A percentile compares a stretch with the other conserved stretches of the same genome.
phyloP scores from a whole-genome alignment of 2,797 vertebrate species.

The Leucoraja ocellata region DNA sequence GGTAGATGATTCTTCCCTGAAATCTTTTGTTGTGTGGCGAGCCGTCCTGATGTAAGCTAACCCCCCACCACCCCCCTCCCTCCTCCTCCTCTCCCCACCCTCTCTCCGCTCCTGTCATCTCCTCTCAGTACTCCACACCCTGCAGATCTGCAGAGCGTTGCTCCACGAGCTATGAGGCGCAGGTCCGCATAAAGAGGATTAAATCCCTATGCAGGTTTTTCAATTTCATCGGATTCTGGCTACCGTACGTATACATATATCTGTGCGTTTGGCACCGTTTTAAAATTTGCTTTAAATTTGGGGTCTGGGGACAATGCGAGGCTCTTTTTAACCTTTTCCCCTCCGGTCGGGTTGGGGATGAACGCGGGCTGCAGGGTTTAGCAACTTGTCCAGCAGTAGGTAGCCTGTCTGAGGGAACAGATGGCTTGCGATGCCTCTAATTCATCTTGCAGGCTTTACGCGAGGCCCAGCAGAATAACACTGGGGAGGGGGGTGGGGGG shows the following conservation, averaged over 20 bases:
- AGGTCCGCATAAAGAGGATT: constrained; percentile 81
- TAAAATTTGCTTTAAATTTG: constrained; percentile 47
- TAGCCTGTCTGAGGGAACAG: constrained; percentile 63
- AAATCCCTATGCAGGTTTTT: constrained; percentile 68
- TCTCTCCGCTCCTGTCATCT: constrained; percentile 55
- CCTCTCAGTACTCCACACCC: constrained; percentile 59
- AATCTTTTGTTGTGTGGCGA: constrained; percentile 75
- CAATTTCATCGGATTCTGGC: constrained; percentile 65
- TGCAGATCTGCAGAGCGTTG: constrained; percentile 72
- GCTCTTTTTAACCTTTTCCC: background rate
- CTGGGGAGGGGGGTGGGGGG: constrained; percentile 48
- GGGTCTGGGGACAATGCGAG: background rate
- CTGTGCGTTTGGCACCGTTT: background rate
- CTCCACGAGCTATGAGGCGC: constrained; percentile 67
- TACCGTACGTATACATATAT: constrained; percentile 58
- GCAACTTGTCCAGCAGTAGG: constrained; percentile 53
- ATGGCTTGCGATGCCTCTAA: constrained; percentile 76
- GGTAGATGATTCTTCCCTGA: constrained; percentile 58
- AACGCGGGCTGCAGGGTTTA: constrained; percentile 41
- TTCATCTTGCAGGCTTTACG: constrained; percentile 75
- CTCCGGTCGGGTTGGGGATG: background rate
- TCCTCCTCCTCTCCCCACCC: no score
- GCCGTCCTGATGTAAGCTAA: constrained; percentile 68
- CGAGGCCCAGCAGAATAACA: constrained; percentile 61
- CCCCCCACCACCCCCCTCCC: constrained; percentile 38